These are phyloP conservation scores for Enteromius argenteus DNA, from an alignment of 2,797 vertebrate genomes.

Conservation along the genomic window DNA sequence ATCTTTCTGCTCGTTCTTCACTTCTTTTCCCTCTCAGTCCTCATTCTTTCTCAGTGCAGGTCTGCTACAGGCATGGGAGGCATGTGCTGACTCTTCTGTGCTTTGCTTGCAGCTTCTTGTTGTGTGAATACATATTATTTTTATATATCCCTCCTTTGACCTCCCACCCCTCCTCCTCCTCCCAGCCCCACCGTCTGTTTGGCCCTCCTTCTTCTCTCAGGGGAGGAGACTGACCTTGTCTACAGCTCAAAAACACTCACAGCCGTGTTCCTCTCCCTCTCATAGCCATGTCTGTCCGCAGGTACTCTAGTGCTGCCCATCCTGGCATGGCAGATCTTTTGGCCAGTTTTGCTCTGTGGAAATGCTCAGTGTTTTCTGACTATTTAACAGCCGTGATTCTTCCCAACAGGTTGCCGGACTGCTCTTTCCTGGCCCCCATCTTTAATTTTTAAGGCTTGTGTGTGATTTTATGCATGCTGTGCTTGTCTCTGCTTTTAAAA, in stretches of 20 bases:
- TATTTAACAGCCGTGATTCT: slow-evolving; percentile 55
- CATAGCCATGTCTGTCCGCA: slow-evolving; percentile 63
- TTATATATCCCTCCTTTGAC: slow-evolving; percentile 45
- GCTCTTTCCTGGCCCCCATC: slow-evolving; percentile 64
- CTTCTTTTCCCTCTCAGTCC: slow-evolving; percentile 50
- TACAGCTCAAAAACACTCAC: slow-evolving; percentile 46
- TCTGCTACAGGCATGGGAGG: slow-evolving; percentile 95
- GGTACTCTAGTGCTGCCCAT: slow-evolving; percentile 74
- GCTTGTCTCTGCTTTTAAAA: slow-evolving; percentile 58
- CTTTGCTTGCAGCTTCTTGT: slow-evolving; percentile 78
- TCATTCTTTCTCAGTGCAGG: slow-evolving; percentile 80
- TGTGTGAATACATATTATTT: slow-evolving; percentile 45
- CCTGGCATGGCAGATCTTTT: slow-evolving; percentile 30
- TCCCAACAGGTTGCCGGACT: slow-evolving; percentile 58
- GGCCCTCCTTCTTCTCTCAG: slow-evolving; percentile 62
- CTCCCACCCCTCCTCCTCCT: slow-evolving; percentile 53
- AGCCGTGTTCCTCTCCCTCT: slow-evolving; percentile 21
- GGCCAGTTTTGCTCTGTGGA: slow-evolving; percentile 25
- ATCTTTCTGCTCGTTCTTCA: slow-evolving; percentile 66
- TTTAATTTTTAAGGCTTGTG: slow-evolving; percentile 39
- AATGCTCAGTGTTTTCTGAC: slow-evolving; percentile 42
- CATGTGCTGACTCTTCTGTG: slow-evolving; percentile 86
- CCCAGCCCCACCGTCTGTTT: slow-evolving; percentile 19
- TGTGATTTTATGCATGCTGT: slow-evolving; percentile 50
- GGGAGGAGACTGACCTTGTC: slow-evolving; percentile 68